phyloP scores from a whole-genome alignment of 2,113 vertebrate genomes.

The Nerophis ophidion region DNA sequence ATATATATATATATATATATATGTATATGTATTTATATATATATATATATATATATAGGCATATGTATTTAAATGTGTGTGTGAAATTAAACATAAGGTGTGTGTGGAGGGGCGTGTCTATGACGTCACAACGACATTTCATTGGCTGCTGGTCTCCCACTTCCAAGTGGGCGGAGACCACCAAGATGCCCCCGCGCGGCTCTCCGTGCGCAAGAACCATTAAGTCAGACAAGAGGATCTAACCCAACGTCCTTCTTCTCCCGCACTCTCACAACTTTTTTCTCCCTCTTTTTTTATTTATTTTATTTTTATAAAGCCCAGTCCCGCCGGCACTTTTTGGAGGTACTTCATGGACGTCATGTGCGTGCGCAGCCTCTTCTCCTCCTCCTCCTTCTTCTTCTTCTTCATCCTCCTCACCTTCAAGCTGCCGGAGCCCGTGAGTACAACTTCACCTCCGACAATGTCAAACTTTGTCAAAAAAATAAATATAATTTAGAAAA shows the following conservation, averaged over 20 bases:
- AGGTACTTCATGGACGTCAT: conserved; percentile 17
- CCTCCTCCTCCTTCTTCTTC: too few relatives aligned
- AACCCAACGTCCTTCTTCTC: background rate
- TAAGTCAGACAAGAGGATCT: background rate
- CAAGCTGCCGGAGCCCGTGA: conserved; percentile 45
- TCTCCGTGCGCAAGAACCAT: conserved; percentile 18
- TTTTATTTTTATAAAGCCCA: too few relatives aligned
- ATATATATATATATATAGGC: too few relatives aligned
- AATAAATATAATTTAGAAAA: too few relatives aligned
- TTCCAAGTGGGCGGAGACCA: conserved; percentile 3
- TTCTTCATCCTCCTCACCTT: conserved; percentile 32
- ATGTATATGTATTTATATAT: too few relatives aligned
- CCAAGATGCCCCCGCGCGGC: conserved; percentile 4
- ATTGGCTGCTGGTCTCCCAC: conserved; percentile 29
- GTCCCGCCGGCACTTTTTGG: background rate
- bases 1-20: too few relatives aligned
- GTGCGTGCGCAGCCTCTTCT: conserved; percentile 2
- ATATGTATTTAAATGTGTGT: too few relatives aligned
- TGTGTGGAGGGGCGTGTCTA: too few relatives aligned
- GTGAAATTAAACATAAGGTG: too few relatives aligned
- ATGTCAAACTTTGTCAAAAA: too few relatives aligned
- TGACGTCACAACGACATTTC: background rate
- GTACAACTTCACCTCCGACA: conserved; percentile 20
- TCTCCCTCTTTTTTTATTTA: too few relatives aligned
- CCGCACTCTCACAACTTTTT: too few relatives aligned